Base-by-base conservation (phyloP, 2,888 invertebrate genomes). In the Boloria selene region DNA sequence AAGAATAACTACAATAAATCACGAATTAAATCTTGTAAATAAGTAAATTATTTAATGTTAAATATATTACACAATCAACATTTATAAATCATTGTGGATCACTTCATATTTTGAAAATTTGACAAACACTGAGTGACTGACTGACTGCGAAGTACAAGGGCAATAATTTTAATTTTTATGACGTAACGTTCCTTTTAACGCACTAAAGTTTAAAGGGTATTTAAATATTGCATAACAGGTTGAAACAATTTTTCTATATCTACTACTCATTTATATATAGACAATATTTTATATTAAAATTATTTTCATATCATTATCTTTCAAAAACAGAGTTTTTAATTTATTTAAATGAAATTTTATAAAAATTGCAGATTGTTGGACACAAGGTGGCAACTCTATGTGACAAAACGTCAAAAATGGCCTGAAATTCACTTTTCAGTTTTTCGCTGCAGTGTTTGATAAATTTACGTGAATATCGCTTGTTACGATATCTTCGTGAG, bases 41-140 rank as follows among this genome's bases (percentile, higher is more conserved):
- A 61, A 68, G 67, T 69, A 76, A 72, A 73, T 79, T 75, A 77
- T 76, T 22, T 77, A 77, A 70, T 55, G 67, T 70, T 74, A 38
- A 73, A 73, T 82, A 81, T 78, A 85, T 83, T 85, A 86, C 83
- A 85, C 86, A 90, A 89, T 88, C 84, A 87, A 82, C 84, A 80
- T 85, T 81, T 85, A 22, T 22, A 89, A 89, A 88, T 84, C 83
- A 84, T 79, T 83, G 78, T 77, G 85, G 84, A 86, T 88, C 77
- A 89, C 77, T 86, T 87, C 85, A 88, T 87, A 84, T 85, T 87
- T 84, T 81, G 74, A 77, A 82, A 81, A 83, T 77, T 78, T 81
- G 84, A 80, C 81, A 83, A 82, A 78, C 79, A 79, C 73, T 74
- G 76, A 80, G 79, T 79, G 74, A 73, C 68, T 79, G 75, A 1